phyloP scores from a whole-genome alignment of 2,797 vertebrate species.

The Chloroceryle amazona region DNA sequence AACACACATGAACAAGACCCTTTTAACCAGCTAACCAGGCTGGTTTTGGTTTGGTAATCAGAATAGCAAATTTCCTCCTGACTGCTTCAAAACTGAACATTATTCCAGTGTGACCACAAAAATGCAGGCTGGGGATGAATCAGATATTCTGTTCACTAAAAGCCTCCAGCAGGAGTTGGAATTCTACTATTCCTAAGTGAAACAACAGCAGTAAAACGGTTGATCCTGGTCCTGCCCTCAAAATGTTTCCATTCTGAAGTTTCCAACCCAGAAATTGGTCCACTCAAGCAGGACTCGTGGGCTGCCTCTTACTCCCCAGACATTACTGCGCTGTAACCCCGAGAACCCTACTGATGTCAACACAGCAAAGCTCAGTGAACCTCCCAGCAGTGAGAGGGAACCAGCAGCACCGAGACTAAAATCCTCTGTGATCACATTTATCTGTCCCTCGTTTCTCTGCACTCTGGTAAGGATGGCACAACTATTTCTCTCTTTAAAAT shows the following conservation, averaged over 20 bases:
- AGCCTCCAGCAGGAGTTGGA: not conserved
- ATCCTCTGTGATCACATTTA: not conserved
- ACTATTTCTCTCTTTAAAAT: not conserved
- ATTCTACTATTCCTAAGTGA: not conserved
- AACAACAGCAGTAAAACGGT: not conserved
- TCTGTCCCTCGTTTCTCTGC: not conserved
- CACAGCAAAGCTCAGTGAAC: not conserved
- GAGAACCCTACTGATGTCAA: not conserved
- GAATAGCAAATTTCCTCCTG: not conserved
- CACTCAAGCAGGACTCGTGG: not conserved
- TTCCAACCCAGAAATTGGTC: not conserved
- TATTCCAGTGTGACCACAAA: slow-evolving; percentile 19
- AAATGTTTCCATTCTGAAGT: not conserved
- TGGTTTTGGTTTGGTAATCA: not conserved
- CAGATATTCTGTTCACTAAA: not conserved
- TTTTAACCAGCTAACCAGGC: not conserved
- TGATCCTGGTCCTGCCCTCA: not conserved
- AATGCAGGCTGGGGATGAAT: slow-evolving; percentile 17
- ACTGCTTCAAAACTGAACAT: not conserved
- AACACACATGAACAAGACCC: not conserved
- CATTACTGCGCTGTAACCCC: not conserved
- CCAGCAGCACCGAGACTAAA: not conserved
- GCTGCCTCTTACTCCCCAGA: not conserved
- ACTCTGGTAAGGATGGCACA: not conserved
- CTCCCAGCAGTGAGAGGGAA: not conserved